Percentiles rank a stretch among this genome's conserved stretches.
Evolutionary conservation across 2,113 vertebrate genomes (phyloP).

Genomic region (Stigmatopora argus): DNA sequence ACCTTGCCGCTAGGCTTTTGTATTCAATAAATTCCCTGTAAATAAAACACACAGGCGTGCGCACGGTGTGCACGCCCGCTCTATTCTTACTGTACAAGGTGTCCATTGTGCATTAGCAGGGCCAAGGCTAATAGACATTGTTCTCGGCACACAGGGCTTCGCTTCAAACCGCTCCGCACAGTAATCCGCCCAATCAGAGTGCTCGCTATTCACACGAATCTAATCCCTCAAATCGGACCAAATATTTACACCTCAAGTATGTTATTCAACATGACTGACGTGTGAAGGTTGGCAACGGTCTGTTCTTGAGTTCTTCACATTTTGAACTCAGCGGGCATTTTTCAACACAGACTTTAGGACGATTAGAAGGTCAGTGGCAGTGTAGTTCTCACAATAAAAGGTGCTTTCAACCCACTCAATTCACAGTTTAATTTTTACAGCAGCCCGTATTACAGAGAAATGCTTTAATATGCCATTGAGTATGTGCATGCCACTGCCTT

Average conservation of each 20-base stretch:
- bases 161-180: constrained; percentile 24
- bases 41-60: background rate
- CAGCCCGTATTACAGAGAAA: background rate
- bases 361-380: background rate
- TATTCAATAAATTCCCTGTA: background rate
- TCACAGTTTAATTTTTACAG: background rate
- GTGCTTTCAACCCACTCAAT: background rate
- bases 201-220: constrained; percentile 29
- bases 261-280: constrained; percentile 22
- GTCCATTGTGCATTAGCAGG: constrained; percentile 31
- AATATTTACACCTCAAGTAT: constrained; percentile 30
- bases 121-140: constrained; percentile 36
- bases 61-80: constrained; percentile 9
- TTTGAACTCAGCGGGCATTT: background rate
- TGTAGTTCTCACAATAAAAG: background rate
- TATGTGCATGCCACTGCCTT: background rate
- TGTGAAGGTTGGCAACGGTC: constrained; percentile 5
- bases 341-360: background rate
- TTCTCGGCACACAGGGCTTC: constrained; percentile 31
- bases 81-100: constrained; percentile 27
- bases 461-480: background rate
- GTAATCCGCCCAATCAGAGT: constrained; percentile 36
- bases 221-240: constrained; percentile 28
- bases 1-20: too few relatives aligned
- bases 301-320: background rate